Evolutionary conservation across 64 coral and sea anemone genomes (phyloP).

Genomic region (Montipora foliosa): DNA sequence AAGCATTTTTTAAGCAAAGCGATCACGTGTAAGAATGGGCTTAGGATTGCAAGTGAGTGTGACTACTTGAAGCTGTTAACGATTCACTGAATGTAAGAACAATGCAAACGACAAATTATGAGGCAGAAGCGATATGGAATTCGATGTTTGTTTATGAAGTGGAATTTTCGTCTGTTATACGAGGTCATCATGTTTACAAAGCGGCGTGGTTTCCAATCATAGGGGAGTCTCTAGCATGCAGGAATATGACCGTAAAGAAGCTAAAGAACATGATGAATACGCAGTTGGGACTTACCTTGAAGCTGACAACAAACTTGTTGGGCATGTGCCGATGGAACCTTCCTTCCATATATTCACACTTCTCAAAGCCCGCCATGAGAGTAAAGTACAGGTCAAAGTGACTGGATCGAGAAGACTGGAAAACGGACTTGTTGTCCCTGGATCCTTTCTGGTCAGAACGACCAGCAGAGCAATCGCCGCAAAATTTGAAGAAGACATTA

Average conservation of each 20-base stretch:
- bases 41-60: constrained; percentile 31
- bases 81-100: constrained; percentile 64
- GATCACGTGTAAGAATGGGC: constrained; percentile 69
- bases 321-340: constrained; percentile 76
- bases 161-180: constrained; percentile 81
- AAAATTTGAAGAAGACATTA: constrained; percentile 74
- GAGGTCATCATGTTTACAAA: constrained; percentile 81
- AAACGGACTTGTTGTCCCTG: constrained; percentile 55
- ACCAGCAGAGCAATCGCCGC: constrained; percentile 57
- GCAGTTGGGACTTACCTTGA: constrained; percentile 76
- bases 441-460: constrained; percentile 53
- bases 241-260: constrained; percentile 69
- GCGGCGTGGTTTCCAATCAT: constrained; percentile 67
- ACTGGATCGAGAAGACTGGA: constrained; percentile 61
- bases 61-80: constrained; percentile 58
- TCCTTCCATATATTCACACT: constrained; percentile 77
- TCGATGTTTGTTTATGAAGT: constrained; percentile 80
- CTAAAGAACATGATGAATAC: constrained; percentile 60
- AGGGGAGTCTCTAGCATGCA: constrained; percentile 60
- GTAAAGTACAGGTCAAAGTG: constrained; percentile 59
- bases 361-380: constrained; percentile 65
- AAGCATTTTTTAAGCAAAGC: constrained; percentile 71
- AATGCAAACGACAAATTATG: constrained; percentile 53
- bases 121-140: constrained; percentile 69
- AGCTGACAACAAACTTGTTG: constrained; percentile 80